phyloP scores from a whole-genome alignment of 1,140 invertebrate species.

The Glossosoma conforme region DNA sequence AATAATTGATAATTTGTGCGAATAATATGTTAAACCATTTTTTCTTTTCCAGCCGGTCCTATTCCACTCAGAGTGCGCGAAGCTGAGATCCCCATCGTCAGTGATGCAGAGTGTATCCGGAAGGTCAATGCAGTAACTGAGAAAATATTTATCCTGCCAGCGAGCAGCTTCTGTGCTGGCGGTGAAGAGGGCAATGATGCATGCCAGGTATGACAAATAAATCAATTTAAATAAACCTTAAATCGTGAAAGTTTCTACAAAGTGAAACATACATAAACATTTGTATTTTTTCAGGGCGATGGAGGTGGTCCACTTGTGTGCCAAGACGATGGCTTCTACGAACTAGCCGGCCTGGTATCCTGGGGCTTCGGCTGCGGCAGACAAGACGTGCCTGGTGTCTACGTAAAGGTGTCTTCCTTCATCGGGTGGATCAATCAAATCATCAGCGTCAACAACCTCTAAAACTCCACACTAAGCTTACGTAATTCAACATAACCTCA shows the following conservation, averaged over 20 bases:
- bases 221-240: too few relatives aligned
- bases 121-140: constrained; percentile 92
- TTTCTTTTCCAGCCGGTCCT: constrained; percentile 67
- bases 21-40: constrained; percentile 11
- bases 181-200: constrained; percentile 90
- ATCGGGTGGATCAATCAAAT: constrained; percentile 97
- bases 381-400: constrained; percentile 85
- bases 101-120: constrained; percentile 83
- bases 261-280: background rate
- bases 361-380: constrained; percentile 91
- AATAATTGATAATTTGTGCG: background rate
- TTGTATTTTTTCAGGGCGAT: constrained; percentile 72
- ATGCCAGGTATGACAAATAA: constrained; percentile 84
- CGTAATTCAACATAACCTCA: too few relatives aligned
- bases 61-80: constrained; percentile 84
- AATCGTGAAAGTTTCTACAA: background rate
- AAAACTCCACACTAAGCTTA: constrained; percentile 35
- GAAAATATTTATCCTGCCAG: constrained; percentile 88
- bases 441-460: constrained; percentile 89
- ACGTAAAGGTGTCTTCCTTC: constrained; percentile 90
- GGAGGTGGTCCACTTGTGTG: constrained; percentile 88
- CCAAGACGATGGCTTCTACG: constrained; percentile 88
- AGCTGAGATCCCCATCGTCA: constrained; percentile 89
- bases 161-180: constrained; percentile 89
- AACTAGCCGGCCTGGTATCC: constrained; percentile 84